phyloP scores from a whole-genome alignment of 2,888 invertebrate genomes.

The Priocnemis perturbator region DNA sequence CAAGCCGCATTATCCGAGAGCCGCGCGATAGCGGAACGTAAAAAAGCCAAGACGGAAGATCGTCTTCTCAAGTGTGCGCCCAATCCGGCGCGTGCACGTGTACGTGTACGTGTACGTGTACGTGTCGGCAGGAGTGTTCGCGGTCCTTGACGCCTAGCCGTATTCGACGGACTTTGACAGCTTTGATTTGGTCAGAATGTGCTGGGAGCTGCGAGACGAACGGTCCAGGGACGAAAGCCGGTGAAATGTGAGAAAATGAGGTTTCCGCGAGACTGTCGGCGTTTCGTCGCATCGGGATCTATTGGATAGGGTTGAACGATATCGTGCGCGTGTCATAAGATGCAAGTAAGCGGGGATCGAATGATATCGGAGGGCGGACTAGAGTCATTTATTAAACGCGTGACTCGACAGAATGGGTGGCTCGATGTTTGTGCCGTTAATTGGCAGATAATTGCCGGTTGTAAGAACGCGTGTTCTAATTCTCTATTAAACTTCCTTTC shows the following conservation, averaged over 20 bases:
- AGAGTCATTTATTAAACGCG: neutral
- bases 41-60: neutral
- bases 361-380: too few relatives aligned
- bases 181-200: neutral
- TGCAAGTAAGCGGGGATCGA: too few relatives aligned
- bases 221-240: neutral
- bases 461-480: constrained; percentile 60
- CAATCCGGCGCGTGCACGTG: too few relatives aligned
- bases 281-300: too few relatives aligned
- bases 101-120: too few relatives aligned
- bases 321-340: too few relatives aligned
- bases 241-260: neutral
- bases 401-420: constrained; percentile 28
- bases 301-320: too few relatives aligned
- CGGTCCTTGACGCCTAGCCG: too few relatives aligned
- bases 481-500: constrained; percentile 66
- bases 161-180: neutral
- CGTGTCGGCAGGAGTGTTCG: too few relatives aligned
- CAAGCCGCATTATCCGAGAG: constrained; percentile 5
- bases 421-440: constrained; percentile 53
- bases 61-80: too few relatives aligned
- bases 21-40: neutral
- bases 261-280: too few relatives aligned
- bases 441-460: constrained; percentile 56
- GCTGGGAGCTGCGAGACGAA: neutral